Evolutionary conservation across 2,113 vertebrate species (phyloP), one percentile per base, ranked within the genome.

Genomic region (Oryzias curvinotus): DNA sequence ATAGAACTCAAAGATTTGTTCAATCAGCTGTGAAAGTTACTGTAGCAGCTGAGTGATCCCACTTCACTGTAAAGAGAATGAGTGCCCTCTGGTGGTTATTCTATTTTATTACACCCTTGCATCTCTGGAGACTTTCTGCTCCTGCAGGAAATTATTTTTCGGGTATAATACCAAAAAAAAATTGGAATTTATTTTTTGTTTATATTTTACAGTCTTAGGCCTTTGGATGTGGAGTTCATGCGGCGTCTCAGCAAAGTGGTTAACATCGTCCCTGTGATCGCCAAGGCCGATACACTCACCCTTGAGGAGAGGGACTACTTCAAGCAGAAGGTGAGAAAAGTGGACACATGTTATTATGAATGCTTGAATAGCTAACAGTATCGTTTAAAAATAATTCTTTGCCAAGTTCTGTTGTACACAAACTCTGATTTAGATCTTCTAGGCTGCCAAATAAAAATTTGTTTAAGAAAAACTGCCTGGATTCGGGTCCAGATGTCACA

Each of bases 181-280:
- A n/a, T n/a, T n/a, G n/a, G n/a, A n/a, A n/a, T n/a, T 26, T 26
- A 26, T 7, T 36, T 36, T 10, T 8, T 7, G 28, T 36, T 53
- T 0, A 47, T 2, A 26, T 19, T 42, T 15, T 19, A 4, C 71
- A 98, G 97, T 65, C 94, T 98, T 30, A 86, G 97, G 65, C 96
- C 95, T 5, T 75, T 99, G 57, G 97, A 99, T 85, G 95, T 98
- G 15, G 97, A 98, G 87, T 99, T 98, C 88, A 98, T 99, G 97
- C 94, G 94, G 46, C 96, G 95, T 47, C 93, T 99, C 52, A 98
- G 97, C 85, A 98, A 98, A 82, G 96, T 99, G 84, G 97, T 99
- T 66, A 99, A 98, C 91, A 98, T 99, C 0, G 96, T 99, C 4
- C 96, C 97, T 0, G 94, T 98, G 89, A 98, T 98, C 0, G 94